A percentile compares a stretch with the other conserved stretches of the same genome.
These are phyloP conservation scores for Polietes domitor DNA, from an alignment of 2,888 invertebrate species.

Conservation along the genomic window DNA sequence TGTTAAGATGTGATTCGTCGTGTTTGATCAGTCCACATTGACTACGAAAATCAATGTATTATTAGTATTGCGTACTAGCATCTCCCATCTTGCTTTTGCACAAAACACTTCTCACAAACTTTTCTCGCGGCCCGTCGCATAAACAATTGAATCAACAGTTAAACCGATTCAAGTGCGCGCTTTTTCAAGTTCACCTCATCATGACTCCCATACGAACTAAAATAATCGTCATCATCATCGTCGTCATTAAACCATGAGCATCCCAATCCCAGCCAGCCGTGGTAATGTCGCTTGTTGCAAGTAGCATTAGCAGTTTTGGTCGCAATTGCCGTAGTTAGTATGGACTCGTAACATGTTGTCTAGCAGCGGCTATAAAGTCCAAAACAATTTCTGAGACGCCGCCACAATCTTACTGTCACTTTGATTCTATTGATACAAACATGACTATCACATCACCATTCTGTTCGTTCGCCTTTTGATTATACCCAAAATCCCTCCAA, in stretches of 20 bases:
- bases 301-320: conserved; percentile 5
- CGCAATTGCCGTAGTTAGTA: conserved; percentile 17
- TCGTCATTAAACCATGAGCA: conserved; percentile 14
- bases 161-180: conserved; percentile 58
- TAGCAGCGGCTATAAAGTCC: conserved; percentile 62
- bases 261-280: not conserved
- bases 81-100: too few species aligned
- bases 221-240: conserved; percentile 44
- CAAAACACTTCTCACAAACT: too few species aligned
- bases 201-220: conserved; percentile 30
- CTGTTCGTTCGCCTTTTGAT: conserved; percentile 7
- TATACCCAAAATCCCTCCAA: not conserved
- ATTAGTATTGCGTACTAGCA: too few species aligned
- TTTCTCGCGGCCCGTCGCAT: not conserved
- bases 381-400: conserved; percentile 65
- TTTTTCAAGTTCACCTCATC: conserved; percentile 52
- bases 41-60: too few species aligned
- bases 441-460: conserved; percentile 65
- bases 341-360: conserved; percentile 57
- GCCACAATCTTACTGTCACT: conserved; percentile 65
- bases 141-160: conserved; percentile 18
- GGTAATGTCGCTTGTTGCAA: conserved; percentile 18
- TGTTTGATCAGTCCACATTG: too few species aligned
- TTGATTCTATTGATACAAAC: conserved; percentile 64
- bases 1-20: too few species aligned